Conservation (phyloP, 2,113 vertebrate genomes). For the Myodes glareolus region DNA sequence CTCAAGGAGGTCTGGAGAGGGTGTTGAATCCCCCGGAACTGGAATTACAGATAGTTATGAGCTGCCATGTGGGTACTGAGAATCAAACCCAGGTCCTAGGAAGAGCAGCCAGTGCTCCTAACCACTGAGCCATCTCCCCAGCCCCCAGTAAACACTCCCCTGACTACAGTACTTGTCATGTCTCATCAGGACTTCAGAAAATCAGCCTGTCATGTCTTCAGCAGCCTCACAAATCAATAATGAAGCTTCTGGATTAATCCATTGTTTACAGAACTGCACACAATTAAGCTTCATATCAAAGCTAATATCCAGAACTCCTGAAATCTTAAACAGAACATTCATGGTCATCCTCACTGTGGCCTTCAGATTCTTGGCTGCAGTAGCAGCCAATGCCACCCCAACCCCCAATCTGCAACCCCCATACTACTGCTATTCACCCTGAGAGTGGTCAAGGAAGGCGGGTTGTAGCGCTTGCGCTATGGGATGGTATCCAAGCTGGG, state of each 20-base stretch:
- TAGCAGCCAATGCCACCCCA: neutral
- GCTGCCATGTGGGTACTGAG: neutral
- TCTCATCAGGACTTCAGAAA: constrained; percentile 42
- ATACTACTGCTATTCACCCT: neutral
- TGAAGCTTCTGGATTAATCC: constrained; percentile 96
- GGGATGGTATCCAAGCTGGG: too few species aligned
- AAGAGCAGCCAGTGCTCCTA: neutral
- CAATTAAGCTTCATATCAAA: constrained; percentile 99
- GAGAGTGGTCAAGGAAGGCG: neutral
- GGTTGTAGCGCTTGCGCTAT: too few species aligned
- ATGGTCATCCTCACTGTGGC: neutral
- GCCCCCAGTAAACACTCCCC: neutral
- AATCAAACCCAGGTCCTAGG: neutral
- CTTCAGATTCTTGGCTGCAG: neutral
- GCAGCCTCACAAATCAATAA: constrained; percentile 96
- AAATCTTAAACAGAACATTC: constrained; percentile 95
- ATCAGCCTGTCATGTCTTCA: constrained; percentile 87
- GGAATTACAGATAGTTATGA: neutral
- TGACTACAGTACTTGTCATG: neutral
- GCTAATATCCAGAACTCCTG: constrained; percentile 95
- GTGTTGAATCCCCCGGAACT: neutral
- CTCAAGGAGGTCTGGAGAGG: neutral
- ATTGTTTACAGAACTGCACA: constrained; percentile 96
- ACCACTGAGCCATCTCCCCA: neutral
- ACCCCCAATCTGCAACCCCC: neutral